Conservation (phyloP, 2,888 invertebrate species). For the Philonicus albiceps region DNA sequence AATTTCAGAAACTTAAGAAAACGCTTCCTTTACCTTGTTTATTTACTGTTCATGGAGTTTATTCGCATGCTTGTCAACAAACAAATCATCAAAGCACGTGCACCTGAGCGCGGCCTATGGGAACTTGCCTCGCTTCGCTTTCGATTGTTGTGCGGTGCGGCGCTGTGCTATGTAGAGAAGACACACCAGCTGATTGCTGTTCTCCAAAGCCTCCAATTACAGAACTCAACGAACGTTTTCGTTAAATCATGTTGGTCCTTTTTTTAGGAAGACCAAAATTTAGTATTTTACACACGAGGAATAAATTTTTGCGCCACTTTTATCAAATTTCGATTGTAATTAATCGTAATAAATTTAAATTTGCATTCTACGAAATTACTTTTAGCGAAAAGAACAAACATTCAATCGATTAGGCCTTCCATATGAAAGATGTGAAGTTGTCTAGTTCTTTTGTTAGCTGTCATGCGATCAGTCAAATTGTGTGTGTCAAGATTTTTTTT, state of each 20-base stretch:
- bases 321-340: not conserved
- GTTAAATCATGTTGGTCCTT: not conserved
- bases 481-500: conserved; percentile 5
- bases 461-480: not conserved
- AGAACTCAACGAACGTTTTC: not conserved
- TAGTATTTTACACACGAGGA: not conserved
- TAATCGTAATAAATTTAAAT: not conserved
- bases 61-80: not conserved
- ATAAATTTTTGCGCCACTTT: not conserved
- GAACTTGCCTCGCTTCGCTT: not conserved
- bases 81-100: not conserved
- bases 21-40: not conserved
- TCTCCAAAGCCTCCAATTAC: not conserved
- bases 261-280: not conserved
- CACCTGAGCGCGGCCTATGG: not conserved
- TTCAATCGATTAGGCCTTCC: not conserved
- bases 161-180: not conserved
- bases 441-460: not conserved
- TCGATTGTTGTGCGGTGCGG: not conserved
- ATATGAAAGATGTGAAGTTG: not conserved
- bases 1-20: not conserved
- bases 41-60: not conserved
- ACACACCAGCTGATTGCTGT: not conserved
- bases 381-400: not conserved
- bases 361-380: not conserved